phyloP scores from a whole-genome alignment of 2,797 vertebrate genomes.

The Denticeps clupeoides region DNA sequence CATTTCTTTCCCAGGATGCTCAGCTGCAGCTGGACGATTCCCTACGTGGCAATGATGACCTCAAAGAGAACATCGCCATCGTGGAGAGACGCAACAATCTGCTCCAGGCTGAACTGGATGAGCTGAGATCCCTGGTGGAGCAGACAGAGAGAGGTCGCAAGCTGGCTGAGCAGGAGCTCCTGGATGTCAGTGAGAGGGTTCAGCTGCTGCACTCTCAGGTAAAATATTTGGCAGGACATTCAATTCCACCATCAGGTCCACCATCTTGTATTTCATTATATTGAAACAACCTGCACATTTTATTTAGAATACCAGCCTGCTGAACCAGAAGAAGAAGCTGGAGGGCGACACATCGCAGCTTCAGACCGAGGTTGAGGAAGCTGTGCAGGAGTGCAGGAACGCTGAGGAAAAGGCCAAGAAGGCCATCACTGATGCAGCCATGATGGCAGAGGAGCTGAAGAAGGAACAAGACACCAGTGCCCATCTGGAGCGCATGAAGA shows the following conservation, averaged over 20 bases:
- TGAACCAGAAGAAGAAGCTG: constrained; percentile 69
- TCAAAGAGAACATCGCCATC: constrained; percentile 59
- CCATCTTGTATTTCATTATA: not conserved
- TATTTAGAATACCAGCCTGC: constrained; percentile 59
- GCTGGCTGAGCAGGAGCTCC: constrained; percentile 60
- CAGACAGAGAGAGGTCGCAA: constrained; percentile 53
- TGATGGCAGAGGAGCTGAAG: constrained; percentile 61
- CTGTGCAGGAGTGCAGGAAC: constrained; percentile 60
- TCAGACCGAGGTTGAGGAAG: constrained; percentile 61
- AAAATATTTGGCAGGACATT: not conserved
- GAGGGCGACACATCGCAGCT: constrained; percentile 54
- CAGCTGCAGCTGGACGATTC: constrained; percentile 55
- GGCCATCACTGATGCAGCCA: constrained; percentile 61
- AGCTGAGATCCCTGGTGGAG: constrained; percentile 37
- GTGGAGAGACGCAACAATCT: constrained; percentile 56
- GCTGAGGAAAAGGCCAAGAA: constrained; percentile 73
- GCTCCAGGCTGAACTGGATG: constrained; percentile 51
- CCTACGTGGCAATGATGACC: constrained; percentile 40
- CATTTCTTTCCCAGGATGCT: constrained; percentile 38
- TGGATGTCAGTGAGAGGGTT: constrained; percentile 60
- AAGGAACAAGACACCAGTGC: constrained; percentile 61
- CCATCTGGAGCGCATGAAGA: constrained; percentile 59
- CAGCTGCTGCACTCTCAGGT: constrained; percentile 68
- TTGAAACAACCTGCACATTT: not conserved
- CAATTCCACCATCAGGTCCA: not conserved